phyloP scores from a whole-genome alignment of 2,888 invertebrate species.

The Chelonus formosanus region DNA sequence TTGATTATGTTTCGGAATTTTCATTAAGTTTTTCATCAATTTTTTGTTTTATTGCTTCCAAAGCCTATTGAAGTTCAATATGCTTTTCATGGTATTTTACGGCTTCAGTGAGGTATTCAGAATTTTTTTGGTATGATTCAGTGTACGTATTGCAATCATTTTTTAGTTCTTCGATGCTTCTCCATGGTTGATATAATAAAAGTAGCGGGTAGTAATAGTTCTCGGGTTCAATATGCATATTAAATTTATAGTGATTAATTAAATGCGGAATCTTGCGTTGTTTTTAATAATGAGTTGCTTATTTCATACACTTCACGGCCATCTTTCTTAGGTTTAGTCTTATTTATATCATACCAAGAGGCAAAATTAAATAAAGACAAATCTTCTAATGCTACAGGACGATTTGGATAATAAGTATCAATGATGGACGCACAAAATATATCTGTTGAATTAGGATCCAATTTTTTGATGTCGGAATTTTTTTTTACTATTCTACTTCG shows the following conservation, averaged over 20 bases:
- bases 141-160: constrained; percentile 39
- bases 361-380: constrained; percentile 44
- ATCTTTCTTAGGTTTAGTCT: constrained; percentile 26
- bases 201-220: constrained; percentile 46
- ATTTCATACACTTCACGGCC: constrained; percentile 33
- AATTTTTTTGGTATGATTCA: constrained; percentile 28
- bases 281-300: constrained; percentile 37
- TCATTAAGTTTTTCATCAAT: constrained; percentile 7
- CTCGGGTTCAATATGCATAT: constrained; percentile 45
- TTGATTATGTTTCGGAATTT: constrained; percentile 6
- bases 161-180: constrained; percentile 38
- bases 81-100: constrained; percentile 20
- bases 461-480: constrained; percentile 2
- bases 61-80: constrained; percentile 14
- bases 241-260: constrained; percentile 38
- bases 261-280: constrained; percentile 35
- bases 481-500: constrained; percentile 20
- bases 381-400: constrained; percentile 44
- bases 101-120: neutral
- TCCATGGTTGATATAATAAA: constrained; percentile 47
- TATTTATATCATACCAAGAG: constrained; percentile 41
- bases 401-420: constrained; percentile 24
- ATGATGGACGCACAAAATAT: constrained; percentile 24
- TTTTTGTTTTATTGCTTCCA: neutral
- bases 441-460: constrained; percentile 24